A percentile compares a stretch with the other conserved stretches of the same genome.
These are phyloP conservation scores for Lottia gigantea DNA, from an alignment of 2,888 invertebrate species.

Conservation along the genomic window DNA sequence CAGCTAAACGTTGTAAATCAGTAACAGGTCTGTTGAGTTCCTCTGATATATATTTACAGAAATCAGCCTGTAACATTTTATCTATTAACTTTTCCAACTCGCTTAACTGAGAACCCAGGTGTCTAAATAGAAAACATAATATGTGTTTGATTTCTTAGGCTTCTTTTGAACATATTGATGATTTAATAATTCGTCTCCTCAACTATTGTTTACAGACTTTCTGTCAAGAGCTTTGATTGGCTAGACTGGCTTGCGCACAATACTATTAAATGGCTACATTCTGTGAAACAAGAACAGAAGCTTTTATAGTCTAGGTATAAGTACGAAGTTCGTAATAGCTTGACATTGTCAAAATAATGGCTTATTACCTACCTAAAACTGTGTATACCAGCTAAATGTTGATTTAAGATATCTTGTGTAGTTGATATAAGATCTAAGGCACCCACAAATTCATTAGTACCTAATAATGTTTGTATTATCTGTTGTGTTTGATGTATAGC, in stretches of 20 bases:
- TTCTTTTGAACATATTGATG: too few species aligned
- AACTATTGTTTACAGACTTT: too few species aligned
- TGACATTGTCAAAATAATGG: too few species aligned
- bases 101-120: conserved; percentile 92
- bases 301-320: too few species aligned
- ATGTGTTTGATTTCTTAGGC: too few species aligned
- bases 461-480: conserved; percentile 91
- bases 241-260: too few species aligned
- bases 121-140: too few species aligned
- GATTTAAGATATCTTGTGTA: conserved; percentile 91
- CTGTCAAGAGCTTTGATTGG: too few species aligned
- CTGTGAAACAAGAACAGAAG: too few species aligned
- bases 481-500: conserved; percentile 98
- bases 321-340: too few species aligned
- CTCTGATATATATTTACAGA: conserved; percentile 88
- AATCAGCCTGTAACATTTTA: conserved; percentile 95
- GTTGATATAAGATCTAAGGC: conserved; percentile 96
- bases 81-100: conserved; percentile 97
- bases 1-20: conserved; percentile 70
- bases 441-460: conserved; percentile 96
- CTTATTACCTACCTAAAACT: conserved; percentile 78
- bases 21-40: conserved; percentile 88
- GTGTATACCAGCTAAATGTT: conserved; percentile 90
- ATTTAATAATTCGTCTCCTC: too few species aligned
- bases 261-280: too few species aligned